Evolutionary conservation across 2,888 invertebrate genomes (phyloP).

Genomic region (Polydrusus pterygomalis): DNA sequence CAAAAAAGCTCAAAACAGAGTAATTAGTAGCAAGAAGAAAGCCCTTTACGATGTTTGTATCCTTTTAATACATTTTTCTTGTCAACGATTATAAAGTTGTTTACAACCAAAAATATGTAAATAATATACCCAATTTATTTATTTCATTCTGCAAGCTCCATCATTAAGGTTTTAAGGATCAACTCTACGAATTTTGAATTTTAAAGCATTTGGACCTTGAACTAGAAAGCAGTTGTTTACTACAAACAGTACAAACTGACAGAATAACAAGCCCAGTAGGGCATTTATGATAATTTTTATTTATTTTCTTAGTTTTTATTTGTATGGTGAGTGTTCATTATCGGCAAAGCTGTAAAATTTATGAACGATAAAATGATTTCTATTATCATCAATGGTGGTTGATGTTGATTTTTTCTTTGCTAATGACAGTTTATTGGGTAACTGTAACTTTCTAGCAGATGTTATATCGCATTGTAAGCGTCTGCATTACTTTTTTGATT

Average conservation of each 20-base stretch:
- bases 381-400: not conserved
- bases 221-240: constrained; percentile 19
- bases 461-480: not conserved
- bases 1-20: not conserved
- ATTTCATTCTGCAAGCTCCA: not conserved
- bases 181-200: no score
- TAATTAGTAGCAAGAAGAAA: not conserved
- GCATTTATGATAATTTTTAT: not conserved
- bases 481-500: not conserved
- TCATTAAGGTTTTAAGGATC: not conserved
- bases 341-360: constrained; percentile 16
- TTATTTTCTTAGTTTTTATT: constrained; percentile 7
- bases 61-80: not conserved
- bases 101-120: not conserved
- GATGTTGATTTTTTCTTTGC: constrained; percentile 11
- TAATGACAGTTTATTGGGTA: not conserved
- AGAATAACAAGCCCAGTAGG: not conserved
- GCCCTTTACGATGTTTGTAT: not conserved
- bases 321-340: constrained; percentile 23
- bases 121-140: not conserved
- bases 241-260: not conserved
- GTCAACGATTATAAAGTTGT: not conserved
- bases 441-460: constrained; percentile 28
- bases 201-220: not conserved
- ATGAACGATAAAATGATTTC: not conserved